phyloP scores from a whole-genome alignment of 2,888 invertebrate genomes.

The Drosophila merina region DNA sequence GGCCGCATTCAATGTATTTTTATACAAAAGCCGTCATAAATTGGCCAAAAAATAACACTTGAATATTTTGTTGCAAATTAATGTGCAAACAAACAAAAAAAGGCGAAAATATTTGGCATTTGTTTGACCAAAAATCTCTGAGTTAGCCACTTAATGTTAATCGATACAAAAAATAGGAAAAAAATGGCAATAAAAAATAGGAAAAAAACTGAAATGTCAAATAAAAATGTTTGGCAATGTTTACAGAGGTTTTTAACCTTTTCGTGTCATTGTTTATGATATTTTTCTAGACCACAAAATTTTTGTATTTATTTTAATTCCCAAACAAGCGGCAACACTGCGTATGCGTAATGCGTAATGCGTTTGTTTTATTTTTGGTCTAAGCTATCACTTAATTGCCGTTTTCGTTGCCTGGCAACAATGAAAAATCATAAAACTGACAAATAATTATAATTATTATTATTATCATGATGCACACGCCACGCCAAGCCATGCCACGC shows the following conservation, averaged over 20 bases:
- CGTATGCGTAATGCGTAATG: background rate
- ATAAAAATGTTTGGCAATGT: background rate
- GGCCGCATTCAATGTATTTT: conserved; percentile 13
- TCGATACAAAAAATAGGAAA: background rate
- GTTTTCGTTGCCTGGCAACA: conserved; percentile 37
- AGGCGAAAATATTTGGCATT: background rate
- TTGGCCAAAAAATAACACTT: conserved; percentile 27
- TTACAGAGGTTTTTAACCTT: background rate
- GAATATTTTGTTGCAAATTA: conserved; percentile 5
- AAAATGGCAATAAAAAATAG: background rate
- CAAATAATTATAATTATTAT: conserved; percentile 43
- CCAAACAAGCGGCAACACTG: background rate
- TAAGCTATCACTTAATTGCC: conserved; percentile 66
- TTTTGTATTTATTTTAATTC: background rate
- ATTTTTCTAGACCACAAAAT: background rate
- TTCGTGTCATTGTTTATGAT: background rate
- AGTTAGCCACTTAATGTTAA: conserved; percentile 6
- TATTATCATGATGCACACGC: conserved; percentile 44
- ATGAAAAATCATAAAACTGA: conserved; percentile 45
- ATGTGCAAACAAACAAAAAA: background rate
- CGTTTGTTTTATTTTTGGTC: conserved; percentile 3
- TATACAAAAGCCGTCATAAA: conserved; percentile 25
- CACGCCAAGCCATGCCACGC: conserved; percentile 6
- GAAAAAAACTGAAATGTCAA: background rate
- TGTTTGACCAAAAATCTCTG: conserved; percentile 9